Conservation (phyloP, 2,113 vertebrate genomes). For the Crotalus tigris region DNA sequence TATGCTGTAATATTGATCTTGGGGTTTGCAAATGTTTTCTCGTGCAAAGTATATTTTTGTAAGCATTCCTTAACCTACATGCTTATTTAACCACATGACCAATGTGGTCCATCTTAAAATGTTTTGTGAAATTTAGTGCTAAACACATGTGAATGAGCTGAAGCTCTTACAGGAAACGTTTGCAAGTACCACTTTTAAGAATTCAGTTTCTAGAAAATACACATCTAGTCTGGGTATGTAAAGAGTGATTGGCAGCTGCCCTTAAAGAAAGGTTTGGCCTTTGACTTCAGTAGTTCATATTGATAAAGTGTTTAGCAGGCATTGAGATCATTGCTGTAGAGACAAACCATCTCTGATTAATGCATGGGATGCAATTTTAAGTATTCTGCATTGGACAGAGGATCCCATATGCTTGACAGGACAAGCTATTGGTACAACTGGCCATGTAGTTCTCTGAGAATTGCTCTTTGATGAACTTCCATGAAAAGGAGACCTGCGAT, state of each 20-base stretch:
- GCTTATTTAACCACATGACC: conserved; percentile 42
- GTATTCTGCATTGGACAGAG: not conserved
- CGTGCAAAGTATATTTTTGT: conserved; percentile 50
- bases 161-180: conserved; percentile 37
- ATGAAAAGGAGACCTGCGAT: not conserved
- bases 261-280: not conserved
- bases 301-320: not conserved
- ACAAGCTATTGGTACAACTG: not conserved
- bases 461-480: not conserved
- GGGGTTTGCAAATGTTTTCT: conserved; percentile 63
- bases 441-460: not conserved
- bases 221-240: not conserved
- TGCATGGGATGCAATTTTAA: not conserved
- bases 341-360: not conserved
- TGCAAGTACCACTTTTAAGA: conserved; percentile 50
- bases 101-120: conserved; percentile 29
- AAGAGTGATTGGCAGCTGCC: not conserved
- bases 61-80: conserved; percentile 41
- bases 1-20: conserved; percentile 49
- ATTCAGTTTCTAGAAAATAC: conserved; percentile 38
- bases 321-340: not conserved
- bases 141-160: conserved; percentile 36
- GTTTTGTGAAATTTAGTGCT: conserved; percentile 37
- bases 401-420: not conserved
- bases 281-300: not conserved